Evolutionary conservation across 2,113 vertebrate genomes (phyloP), one percentile per base, ranked within the genome.

Genomic region (Bufo bufo): DNA sequence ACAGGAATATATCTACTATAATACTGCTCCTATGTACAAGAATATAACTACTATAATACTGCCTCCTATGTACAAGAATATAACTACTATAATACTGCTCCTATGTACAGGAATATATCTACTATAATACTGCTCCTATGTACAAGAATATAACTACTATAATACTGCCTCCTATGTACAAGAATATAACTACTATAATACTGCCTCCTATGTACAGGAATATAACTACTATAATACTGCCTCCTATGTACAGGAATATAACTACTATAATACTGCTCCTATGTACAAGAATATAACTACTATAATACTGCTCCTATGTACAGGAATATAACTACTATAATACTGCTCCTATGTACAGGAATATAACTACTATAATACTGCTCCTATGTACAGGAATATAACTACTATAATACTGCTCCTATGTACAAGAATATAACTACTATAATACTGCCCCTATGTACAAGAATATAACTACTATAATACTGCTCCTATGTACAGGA

Each of bases 41-140:
- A 71, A 71, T 71, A 43, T 71, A 71, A 71, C 66, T 71, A 71
- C 66, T 43, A 71, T 71, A 71, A 71, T 71, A 71, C 66, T 71
- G 23, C 23, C n/a, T 5, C 23, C 66, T 71, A 71, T 71, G 16
- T 71, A 71, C 66, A 71, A 43, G 66, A 43, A 71, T 71, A 43
- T 71, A 69, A 71, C 66, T 71, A 71, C 66, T 43, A 71, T 33
- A 71, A 71, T 71, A 71, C 66, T 71, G 23, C 65, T 5, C 66
- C 66, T 71, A 71, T 71, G 16, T 71, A 71, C 61, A 61, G 23
- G 33, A 33, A 33, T 33, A 33, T 33, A 33, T 1, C 33, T 33
- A 33, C 33, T 33, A 33, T 33, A 33, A 69, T 69, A 69, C 65
- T 69, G 65, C 59, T 3, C 71, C 71, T 47, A n/a, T n/a, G n/a